Evolutionary conservation across 1,140 invertebrate genomes (phyloP).

Genomic region (Cotesia typhae): DNA sequence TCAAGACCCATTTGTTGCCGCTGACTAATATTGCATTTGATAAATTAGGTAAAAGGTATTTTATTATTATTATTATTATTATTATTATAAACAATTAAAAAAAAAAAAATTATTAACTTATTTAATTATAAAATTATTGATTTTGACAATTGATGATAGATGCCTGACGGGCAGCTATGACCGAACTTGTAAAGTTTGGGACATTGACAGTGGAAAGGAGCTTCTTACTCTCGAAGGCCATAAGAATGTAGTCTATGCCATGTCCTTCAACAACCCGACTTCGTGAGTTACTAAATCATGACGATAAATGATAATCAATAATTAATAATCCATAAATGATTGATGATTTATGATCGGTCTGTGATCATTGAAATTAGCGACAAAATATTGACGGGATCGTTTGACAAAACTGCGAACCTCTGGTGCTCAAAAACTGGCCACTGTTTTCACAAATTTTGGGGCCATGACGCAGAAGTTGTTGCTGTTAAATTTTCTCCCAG

Average conservation of each 20-base stretch:
- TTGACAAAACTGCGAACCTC: constrained; percentile 80
- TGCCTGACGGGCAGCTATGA: constrained; percentile 86
- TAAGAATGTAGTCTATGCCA: constrained; percentile 82
- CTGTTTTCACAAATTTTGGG: constrained; percentile 75
- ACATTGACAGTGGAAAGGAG: constrained; percentile 77
- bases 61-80: background rate
- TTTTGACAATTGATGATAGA: constrained; percentile 60
- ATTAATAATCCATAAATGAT: background rate
- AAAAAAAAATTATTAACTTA: background rate
- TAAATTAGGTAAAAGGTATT: constrained; percentile 64
- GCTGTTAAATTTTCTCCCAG: constrained; percentile 73
- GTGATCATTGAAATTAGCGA: constrained; percentile 66
- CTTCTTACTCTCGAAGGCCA: constrained; percentile 77
- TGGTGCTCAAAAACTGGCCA: constrained; percentile 75
- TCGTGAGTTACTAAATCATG: constrained; percentile 68
- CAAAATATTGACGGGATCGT: constrained; percentile 80
- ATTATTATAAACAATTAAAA: background rate
- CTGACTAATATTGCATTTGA: constrained; percentile 80
- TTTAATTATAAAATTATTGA: constrained; percentile 9
- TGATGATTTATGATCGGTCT: background rate
- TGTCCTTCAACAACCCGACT: constrained; percentile 78
- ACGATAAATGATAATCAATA: constrained; percentile 8
- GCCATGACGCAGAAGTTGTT: constrained; percentile 79
- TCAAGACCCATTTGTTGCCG: constrained; percentile 79
- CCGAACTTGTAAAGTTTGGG: constrained; percentile 85